A percentile compares a stretch with the other conserved stretches of the same genome.
Evolutionary conservation across 2,888 invertebrate genomes (phyloP).

Genomic region (Nephrotoma appendiculata): DNA sequence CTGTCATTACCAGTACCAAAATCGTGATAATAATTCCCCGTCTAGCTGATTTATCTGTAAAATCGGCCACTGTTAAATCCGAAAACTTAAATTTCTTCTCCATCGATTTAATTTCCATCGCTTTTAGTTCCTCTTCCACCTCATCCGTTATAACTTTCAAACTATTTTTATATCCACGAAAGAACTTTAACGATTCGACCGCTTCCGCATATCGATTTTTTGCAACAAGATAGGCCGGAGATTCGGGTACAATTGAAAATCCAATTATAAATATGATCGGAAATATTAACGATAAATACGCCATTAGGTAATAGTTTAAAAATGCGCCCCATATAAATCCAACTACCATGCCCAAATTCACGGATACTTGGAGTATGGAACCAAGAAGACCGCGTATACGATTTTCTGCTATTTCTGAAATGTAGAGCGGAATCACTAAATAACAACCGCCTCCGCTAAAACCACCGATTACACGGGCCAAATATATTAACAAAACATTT

Average conservation of each 20-base stretch:
- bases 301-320: slow-evolving; percentile 4
- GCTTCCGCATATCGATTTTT: slow-evolving; percentile 5
- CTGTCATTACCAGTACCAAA: slow-evolving; percentile 14
- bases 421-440: slow-evolving; percentile 6
- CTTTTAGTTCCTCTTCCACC: not conserved
- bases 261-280: slow-evolving; percentile 3
- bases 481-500: slow-evolving; percentile 4
- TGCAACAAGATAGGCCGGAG: slow-evolving; percentile 4
- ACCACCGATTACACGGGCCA: slow-evolving; percentile 8
- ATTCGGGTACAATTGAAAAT: slow-evolving; percentile 8
- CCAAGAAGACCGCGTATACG: slow-evolving; percentile 9
- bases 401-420: slow-evolving; percentile 4
- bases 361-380: slow-evolving; percentile 2
- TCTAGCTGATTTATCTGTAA: not conserved
- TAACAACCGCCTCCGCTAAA: slow-evolving; percentile 8
- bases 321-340: slow-evolving; percentile 6
- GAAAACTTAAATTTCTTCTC: not conserved
- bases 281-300: slow-evolving; percentile 5
- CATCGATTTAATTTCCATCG: not conserved
- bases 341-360: slow-evolving; percentile 6
- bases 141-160: not conserved
- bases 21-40: not conserved
- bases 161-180: not conserved
- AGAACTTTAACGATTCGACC: slow-evolving; percentile 5
- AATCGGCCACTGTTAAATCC: slow-evolving; percentile 15